Conservation (phyloP, 1,140 invertebrate species). For the Scaptomyza hsui region DNA sequence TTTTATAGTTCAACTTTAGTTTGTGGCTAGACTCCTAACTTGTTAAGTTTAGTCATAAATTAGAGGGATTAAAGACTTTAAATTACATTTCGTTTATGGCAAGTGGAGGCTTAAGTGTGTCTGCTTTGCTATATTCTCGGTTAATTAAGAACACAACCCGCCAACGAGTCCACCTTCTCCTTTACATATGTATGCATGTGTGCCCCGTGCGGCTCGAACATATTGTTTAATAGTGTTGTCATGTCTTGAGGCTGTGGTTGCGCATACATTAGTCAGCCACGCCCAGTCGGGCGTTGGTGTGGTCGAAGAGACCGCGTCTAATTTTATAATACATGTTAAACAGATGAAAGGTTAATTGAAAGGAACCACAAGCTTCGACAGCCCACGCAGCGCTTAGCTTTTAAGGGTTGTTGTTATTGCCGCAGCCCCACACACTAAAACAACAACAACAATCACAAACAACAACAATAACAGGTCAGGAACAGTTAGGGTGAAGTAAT, state of each 20-base stretch:
- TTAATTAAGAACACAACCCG: conserved; percentile 44
- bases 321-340: conserved; percentile 83
- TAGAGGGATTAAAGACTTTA: background rate
- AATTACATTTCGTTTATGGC: conserved; percentile 12
- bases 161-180: conserved; percentile 10
- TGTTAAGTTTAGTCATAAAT: conserved; percentile 4
- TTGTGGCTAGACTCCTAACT: background rate
- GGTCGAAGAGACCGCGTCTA: conserved; percentile 74
- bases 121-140: conserved; percentile 5
- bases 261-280: conserved; percentile 70
- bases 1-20: background rate
- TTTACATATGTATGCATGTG: background rate
- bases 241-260: conserved; percentile 78
- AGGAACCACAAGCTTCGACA: conserved; percentile 80
- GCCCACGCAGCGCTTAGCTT: conserved; percentile 61
- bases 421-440: conserved; percentile 32
- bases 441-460: conserved; percentile 23
- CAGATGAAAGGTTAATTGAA: conserved; percentile 82
- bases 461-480: background rate
- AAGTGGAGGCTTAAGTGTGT: conserved; percentile 1
- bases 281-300: conserved; percentile 37
- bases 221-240: conserved; percentile 81
- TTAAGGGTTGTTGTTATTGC: conserved; percentile 56
- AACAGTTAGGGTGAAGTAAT: conserved; percentile 1
- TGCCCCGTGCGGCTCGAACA: conserved; percentile 24